Conservation (phyloP, 2,797 vertebrate species). For the Sebastes iracundus region DNA sequence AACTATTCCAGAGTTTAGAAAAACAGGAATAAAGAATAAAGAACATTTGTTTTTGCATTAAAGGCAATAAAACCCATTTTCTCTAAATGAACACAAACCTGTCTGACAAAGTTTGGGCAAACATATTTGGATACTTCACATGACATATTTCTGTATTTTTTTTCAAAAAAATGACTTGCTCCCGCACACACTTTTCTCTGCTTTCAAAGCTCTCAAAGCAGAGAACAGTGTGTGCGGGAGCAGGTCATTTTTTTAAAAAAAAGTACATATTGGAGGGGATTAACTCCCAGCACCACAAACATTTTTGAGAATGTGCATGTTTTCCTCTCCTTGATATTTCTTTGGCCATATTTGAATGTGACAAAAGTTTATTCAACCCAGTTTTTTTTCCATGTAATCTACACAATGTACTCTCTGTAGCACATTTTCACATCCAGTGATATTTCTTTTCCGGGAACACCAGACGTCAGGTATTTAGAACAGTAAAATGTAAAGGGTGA, state of each 20-base stretch:
- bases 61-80: background rate
- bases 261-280: no score
- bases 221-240: no score
- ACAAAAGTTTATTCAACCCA: background rate
- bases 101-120: background rate
- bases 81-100: background rate
- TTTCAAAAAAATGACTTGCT: no score
- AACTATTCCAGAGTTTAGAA: slow-evolving; percentile 38
- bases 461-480: background rate
- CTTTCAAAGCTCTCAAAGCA: no score
- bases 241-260: no score
- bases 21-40: slow-evolving; percentile 58
- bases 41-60: background rate
- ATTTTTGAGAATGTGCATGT: no score
- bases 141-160: background rate
- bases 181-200: no score
- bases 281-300: no score
- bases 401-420: background rate
- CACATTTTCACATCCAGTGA: background rate
- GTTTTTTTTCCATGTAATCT: background rate
- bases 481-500: background rate
- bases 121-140: background rate
- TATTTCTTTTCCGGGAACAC: background rate
- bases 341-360: no score
- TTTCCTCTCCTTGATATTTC: no score